Evolutionary conservation across 2,113 vertebrate genomes (phyloP), one percentile per base, ranked within the genome.

Genomic region (Salvator merianae): DNA sequence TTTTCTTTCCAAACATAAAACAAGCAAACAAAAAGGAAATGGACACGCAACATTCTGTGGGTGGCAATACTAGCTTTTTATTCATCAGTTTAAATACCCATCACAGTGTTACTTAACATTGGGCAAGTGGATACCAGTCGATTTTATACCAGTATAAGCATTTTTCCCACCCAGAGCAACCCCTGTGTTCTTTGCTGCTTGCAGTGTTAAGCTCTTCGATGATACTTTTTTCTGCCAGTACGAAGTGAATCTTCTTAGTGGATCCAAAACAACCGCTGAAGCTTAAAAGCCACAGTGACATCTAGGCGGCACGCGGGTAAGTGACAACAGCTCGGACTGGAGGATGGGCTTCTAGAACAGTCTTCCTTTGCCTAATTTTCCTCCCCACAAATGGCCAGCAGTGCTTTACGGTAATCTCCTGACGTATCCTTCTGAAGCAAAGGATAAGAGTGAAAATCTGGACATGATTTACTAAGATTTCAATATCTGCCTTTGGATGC

Each of bases 381-480:
- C 30, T 97, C 99, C 0, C 98, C 98, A 4, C 98, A 99, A 69
- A 99, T 93, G 63, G 93, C 71, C 92, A 99, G 95, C 92, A 99
- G 93, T 69, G 97, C 98, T 93, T 97, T 98, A 91, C 97, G 83
- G 93, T 99, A 99, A 94, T 99, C 97, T 14, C 99, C 99, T 0
- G 98, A 99, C n/a, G 98, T 98, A 92, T 99, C 99, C 22, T 97
- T 97, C 99, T 99, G 94, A 90, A 63, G 87, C 86, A 85, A 83
- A 88, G 83, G 79, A 85, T 95, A 77, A 90, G 0, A 84, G 47
- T 70, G 83, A 1, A 18, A 1, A 1, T 38, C 20, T 40, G 13
- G 14, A 16, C 30, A 30, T 7, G 38, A 14, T 77, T 22, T 30
- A 43, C 28, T 63, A 32, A 55, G 2, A 10, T n/a, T 9, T 32